These are phyloP conservation scores for Trichogramma dendrolimi DNA, from an alignment of 2,888 invertebrate species.

Conservation along the genomic window DNA sequence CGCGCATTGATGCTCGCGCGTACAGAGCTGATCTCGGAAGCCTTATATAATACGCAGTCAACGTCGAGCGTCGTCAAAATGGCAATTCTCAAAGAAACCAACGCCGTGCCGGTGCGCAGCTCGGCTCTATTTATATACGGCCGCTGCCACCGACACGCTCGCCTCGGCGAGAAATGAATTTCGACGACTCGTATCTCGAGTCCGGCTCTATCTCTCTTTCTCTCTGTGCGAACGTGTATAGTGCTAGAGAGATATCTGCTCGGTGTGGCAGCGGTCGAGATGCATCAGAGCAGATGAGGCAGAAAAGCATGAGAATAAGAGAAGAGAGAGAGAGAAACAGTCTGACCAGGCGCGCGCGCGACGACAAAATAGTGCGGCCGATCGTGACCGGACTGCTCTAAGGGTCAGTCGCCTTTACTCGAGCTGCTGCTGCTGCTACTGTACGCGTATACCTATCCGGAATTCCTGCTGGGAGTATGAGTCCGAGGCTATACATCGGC, in stretches of 20 bases:
- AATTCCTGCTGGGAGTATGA: too few relatives aligned
- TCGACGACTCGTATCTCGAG: too few relatives aligned
- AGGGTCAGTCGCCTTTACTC: not conserved
- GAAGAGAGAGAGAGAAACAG: not conserved
- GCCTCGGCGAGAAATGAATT: too few relatives aligned
- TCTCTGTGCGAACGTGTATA: not conserved
- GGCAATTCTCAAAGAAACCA: too few relatives aligned
- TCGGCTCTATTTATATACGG: not conserved
- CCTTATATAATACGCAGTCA: too few relatives aligned
- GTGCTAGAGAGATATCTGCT: not conserved
- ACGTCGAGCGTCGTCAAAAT: too few relatives aligned
- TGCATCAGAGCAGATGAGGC: not conserved
- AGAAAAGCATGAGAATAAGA: not conserved
- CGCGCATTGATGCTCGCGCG: too few relatives aligned
- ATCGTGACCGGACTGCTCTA: constrained; percentile 16
- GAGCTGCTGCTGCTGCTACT: not conserved
- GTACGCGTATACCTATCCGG: too few relatives aligned
- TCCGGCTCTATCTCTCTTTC: not conserved
- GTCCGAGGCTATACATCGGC: too few relatives aligned
- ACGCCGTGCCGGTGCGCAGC: too few relatives aligned
- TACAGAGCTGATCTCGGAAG: too few relatives aligned
- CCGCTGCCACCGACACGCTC: not conserved
- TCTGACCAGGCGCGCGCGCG: not conserved
- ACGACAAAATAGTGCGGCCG: constrained; percentile 7
- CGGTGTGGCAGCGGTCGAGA: too few relatives aligned